Base-by-base conservation (phyloP, 2,888 invertebrate species). In the Agrochola litura region DNA sequence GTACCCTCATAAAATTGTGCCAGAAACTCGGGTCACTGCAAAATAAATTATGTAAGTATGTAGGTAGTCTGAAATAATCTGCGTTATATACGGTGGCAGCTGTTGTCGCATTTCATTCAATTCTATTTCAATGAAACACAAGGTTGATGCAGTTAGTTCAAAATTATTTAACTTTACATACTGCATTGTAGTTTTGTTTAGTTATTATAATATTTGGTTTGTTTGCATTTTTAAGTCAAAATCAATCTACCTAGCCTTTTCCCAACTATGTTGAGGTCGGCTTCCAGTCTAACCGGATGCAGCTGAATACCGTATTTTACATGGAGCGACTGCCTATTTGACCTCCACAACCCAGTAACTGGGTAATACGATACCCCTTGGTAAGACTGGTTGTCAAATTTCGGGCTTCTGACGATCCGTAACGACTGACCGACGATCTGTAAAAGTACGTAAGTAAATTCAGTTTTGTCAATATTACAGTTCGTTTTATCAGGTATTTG, bases 71-170 rank as follows among this genome's bases (percentile, higher is more conserved):
- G 71, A 84, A 81, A 81, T 73, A 77, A 81, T 72, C 77, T 54
- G 60, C 22, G 75, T 84, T 81, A 77, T 81, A 73, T 70, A 77
- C 77, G 69, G 70, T 79, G 76, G 76, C 91, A 91, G 91, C 90
- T 90, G 91, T 86, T 87, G 81, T 71, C 73, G 77, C 88, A 81
- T 83, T 77, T 88, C 86, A 85, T 81, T 81, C 79, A 80, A 78
- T 75, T 89, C 90, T 91, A 91, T 91, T 91, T 91, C 72, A 85
- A 88, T 81, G 73, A 71, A 65, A 63, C 72, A 81, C 89, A 91
- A 91, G 91, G 91, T 81, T 88, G 88, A 70, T 89, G 89, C 89
- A 87, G 83, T 86, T 82, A 79, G 77, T 74, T 67, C 56, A 60
- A 81, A 79, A 82, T 86, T 82, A 80, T 85, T 76, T 69, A 81